A percentile compares a stretch with the other conserved stretches of the same genome.
Conservation (phyloP, 2,888 invertebrate species). For the Epirrhoe alternata region DNA sequence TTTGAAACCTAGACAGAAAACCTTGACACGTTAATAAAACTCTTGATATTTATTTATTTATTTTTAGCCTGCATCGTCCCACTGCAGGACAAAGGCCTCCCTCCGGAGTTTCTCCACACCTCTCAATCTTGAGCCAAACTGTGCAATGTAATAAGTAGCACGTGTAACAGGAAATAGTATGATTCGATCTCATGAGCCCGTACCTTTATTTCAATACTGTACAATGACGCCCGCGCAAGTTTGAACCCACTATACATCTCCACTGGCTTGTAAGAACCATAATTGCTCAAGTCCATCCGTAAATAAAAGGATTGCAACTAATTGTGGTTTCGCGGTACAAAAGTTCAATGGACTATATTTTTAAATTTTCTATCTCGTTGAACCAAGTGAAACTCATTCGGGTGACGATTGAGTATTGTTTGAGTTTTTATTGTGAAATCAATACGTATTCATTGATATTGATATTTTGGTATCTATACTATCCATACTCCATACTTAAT, state of each 20-base stretch:
- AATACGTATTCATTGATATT: too few relatives aligned
- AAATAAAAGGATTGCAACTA: slow-evolving; percentile 47
- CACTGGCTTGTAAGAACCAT: slow-evolving; percentile 72
- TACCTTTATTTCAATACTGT: slow-evolving; percentile 32
- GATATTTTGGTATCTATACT: too few relatives aligned
- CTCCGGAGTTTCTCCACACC: too few relatives aligned
- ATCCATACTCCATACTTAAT: too few relatives aligned
- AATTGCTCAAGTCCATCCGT: slow-evolving; percentile 60
- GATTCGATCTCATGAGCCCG: neutral
- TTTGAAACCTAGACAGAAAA: too few relatives aligned
- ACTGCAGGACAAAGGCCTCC: too few relatives aligned
- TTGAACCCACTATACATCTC: slow-evolving; percentile 70
- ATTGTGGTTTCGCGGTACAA: slow-evolving; percentile 23
- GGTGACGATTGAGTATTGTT: slow-evolving; percentile 20
- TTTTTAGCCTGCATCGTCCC: too few relatives aligned
- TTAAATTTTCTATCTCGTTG: slow-evolving; percentile 22
- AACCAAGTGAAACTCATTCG: slow-evolving; percentile 7
- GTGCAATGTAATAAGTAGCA: neutral
- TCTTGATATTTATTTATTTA: too few relatives aligned
- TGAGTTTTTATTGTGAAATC: neutral
- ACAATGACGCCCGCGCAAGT: slow-evolving; percentile 60
- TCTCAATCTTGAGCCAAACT: too few relatives aligned
- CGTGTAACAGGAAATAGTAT: neutral
- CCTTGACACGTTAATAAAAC: too few relatives aligned
- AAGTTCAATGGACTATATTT: slow-evolving; percentile 23